Base-by-base conservation (phyloP, 2,888 invertebrate species). In the Psylliodes chrysocephalus region DNA sequence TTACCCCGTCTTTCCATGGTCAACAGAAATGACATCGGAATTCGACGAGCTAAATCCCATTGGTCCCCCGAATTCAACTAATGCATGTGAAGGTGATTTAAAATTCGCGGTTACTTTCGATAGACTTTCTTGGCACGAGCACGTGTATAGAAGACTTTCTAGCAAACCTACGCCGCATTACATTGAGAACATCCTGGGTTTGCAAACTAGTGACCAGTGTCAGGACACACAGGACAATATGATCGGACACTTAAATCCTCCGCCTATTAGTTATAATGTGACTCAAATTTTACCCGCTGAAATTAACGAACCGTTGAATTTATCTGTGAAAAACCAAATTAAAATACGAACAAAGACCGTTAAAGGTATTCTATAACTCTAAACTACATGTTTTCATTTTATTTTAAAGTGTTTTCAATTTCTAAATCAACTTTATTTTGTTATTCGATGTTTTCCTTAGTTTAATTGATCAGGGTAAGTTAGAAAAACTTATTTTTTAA, bases 131-230 rank as follows among this genome's bases (percentile, higher is more conserved):
- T 95, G 95, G 95, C 95, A 95, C 84, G 92, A 94, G 30, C 95
- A 95, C 81, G 92, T 95, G 17, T 95, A 95, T 80, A 91, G 89
- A 1, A 90, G 90, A 73, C 90, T 93, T 8, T 93, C 93, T 7
- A 90, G 89, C 73, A 87, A 87, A 59, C 94, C 94, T 0, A 95
- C 96, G 1, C 92, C 95, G 2, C 94, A 95, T 82, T 88, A 90
- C 38, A 96, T 96, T 77, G 91, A 92, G 70, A 92, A 95, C 79
- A 96, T 96, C 71, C 85, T 96, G 73, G 94, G 94, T 17, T 72
- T 80, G 49, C 76, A 75, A 52, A 72, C 62, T 54, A 68, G 64
- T 51, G 61, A 57, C 42, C 28, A 46, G 35, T 63, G 60, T 22
- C 38, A 63, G 17, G 63, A 65, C 12, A 47, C 55, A 22, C 47